Evolutionary conservation across 2,113 vertebrate genomes (phyloP), one percentile per base, ranked within the genome.

Genomic region (Poecile atricapillus): DNA sequence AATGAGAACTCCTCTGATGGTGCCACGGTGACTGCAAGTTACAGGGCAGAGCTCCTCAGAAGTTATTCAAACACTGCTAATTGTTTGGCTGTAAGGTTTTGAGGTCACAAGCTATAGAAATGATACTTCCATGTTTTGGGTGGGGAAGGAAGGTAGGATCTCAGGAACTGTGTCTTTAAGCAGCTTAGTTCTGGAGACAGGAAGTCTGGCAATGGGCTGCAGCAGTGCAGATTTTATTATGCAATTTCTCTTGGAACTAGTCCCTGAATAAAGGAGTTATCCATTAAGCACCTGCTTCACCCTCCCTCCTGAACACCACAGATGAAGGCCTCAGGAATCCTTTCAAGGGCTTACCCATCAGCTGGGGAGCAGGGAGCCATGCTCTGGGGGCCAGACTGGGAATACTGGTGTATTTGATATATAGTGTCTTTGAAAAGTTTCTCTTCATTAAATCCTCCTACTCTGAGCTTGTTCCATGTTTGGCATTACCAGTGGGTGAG

Each of bases 191-290:
- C 77, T 89, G 74, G 89, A 95, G 96, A 89, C 81, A 76, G 88
- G 83, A 94, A 93, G 89, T 89, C 89, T 96, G 94, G 87, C 35
- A 33, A 91, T 53, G 81, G 94, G 91, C 83, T 91, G 89, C 93
- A 94, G 93, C 87, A 95, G 94, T 69, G 53, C 91, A 95, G 95
- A n/a, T 91, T 93, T 94, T 87, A 93, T 95, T 95, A 95, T 91
- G 94, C 89, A 95, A 73, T 93, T 91, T 82, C 65, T 89, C 53
- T 82, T 94, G 94, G 91, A 96, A 85, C 73, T 79, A 69, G 77
- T 82, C 58, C 74, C 83, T 85, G 65, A 87, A 84, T 69, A 79
- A 95, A 91, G 81, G 87, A 92, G 83, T 91, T 95, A 65, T 46
- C 94, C 77, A 75, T 76, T 64, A 89, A 82, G 89, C 81, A 95